These are phyloP conservation scores for Drosophila pallidifrons DNA, from an alignment of 1,140 invertebrate species.

Conservation along the genomic window DNA sequence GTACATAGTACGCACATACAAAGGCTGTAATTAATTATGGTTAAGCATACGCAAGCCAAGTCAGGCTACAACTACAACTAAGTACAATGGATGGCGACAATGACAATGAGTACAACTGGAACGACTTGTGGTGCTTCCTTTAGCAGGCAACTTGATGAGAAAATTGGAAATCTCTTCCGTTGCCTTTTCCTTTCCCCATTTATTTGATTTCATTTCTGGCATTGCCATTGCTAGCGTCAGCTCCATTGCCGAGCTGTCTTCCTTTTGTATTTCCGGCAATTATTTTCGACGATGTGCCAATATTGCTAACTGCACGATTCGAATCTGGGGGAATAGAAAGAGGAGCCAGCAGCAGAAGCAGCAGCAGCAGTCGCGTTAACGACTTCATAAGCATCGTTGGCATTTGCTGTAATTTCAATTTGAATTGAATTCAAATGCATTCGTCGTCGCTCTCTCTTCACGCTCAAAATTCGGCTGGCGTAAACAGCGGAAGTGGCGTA, in stretches of 20 bases:
- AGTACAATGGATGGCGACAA: constrained; percentile 10
- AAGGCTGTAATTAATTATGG: constrained; percentile 75
- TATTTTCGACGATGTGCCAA: constrained; percentile 80
- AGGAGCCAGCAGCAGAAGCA: not conserved
- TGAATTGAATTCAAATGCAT: constrained; percentile 74
- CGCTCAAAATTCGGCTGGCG: constrained; percentile 28
- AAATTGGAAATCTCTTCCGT: constrained; percentile 77
- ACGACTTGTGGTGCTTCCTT: constrained; percentile 69
- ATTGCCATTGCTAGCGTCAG: constrained; percentile 1
- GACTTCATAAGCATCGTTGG: constrained; percentile 72
- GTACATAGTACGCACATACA: constrained; percentile 22
- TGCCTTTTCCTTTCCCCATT: constrained; percentile 42
- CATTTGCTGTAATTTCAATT: constrained; percentile 44
- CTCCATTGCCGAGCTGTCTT: constrained; percentile 40
- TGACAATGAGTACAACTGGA: constrained; percentile 12
- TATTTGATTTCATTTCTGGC: constrained; percentile 66
- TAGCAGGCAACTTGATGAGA: constrained; percentile 38
- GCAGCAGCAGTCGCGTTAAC: constrained; percentile 44
- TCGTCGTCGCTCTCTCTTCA: not conserved
- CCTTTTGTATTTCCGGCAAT: constrained; percentile 81
- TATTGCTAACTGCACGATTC: constrained; percentile 52
- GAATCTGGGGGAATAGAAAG: not conserved
- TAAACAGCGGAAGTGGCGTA: constrained; percentile 61
- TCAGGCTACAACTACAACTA: constrained; percentile 22
- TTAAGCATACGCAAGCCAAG: constrained; percentile 66